Base-by-base conservation (phyloP, 2,797 vertebrate genomes). In the Morelia viridis region DNA sequence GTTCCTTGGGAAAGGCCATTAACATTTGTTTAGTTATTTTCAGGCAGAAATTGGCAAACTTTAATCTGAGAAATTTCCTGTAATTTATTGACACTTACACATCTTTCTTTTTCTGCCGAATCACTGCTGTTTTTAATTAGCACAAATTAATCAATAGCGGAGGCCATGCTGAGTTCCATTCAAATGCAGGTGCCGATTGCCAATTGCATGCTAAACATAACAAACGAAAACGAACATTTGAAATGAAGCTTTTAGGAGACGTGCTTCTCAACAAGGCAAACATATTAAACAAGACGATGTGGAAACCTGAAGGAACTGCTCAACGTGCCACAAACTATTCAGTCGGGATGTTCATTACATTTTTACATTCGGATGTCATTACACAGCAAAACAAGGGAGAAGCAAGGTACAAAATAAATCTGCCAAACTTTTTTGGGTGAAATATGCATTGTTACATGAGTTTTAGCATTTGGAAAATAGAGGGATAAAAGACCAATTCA, bases 131-230 rank as follows among this genome's bases (percentile, higher is more conserved):
- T 96, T 97, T 96, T 96, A 97, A 97, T 97, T 97, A 97, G 96
- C 19, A 0, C 94, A 97, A 97, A 97, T 97, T 96, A 97, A 97
- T 97, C 97, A 96, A 97, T 97, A 97, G 96, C 94, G 87, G 96
- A 95, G 96, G 91, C 94, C 96, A 92, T 0, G 93, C 95, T 96
- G 96, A 31, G 94, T 93, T 96, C 94, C 95, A 95, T 94, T 35
- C 91, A 91, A 93, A 94, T 93, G 95, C 97, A 97, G 96, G 96
- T 97, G 96, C 96, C 95, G 90, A 95, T 95, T 0, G 12, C 95
- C 0, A 84, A 93, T 89, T 94, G 96, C 96, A 96, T 94, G 94
- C 92, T 95, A 94, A 97, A 96, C 96, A 96, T 46, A 53, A 93
- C 2, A 89, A 92, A 89, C 92, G 93, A 95, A 96, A 92, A 91